Conservation (phyloP, 2,797 vertebrate species). For the Trematomus bernacchii region DNA sequence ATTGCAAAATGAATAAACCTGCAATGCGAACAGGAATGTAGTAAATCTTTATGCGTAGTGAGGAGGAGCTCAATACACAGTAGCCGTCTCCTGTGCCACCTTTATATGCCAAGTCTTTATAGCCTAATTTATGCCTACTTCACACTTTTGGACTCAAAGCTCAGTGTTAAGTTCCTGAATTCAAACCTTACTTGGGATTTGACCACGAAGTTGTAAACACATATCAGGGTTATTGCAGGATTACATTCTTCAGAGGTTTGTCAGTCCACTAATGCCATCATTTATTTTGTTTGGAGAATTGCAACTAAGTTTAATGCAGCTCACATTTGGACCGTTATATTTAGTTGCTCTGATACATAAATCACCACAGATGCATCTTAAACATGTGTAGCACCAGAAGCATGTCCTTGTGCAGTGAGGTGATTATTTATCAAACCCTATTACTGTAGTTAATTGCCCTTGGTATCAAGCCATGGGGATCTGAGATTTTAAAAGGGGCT, state of each 20-base stretch:
- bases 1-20: too few relatives aligned
- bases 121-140: background rate
- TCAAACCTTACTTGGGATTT: conserved; percentile 15
- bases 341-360: conserved; percentile 6
- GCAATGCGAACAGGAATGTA: background rate
- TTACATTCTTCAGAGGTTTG: conserved; percentile 37
- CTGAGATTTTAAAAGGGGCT: conserved; percentile 31
- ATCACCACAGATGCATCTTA: conserved; percentile 13
- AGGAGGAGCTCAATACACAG: background rate
- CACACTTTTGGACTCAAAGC: conserved; percentile 5
- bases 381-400: conserved; percentile 10
- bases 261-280: conserved; percentile 16
- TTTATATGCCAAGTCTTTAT: background rate
- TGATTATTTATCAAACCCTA: conserved; percentile 53
- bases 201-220: conserved; percentile 26
- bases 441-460: conserved; percentile 13
- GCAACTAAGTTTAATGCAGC: conserved; percentile 3
- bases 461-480: conserved; percentile 21
- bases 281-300: background rate
- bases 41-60: background rate
- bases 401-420: conserved; percentile 27
- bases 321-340: conserved; percentile 12
- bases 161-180: conserved; percentile 2
- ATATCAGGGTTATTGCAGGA: conserved; percentile 13
- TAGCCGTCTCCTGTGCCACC: background rate